Conservation (phyloP, 1,140 invertebrate genomes). For the Papilio polytes region DNA sequence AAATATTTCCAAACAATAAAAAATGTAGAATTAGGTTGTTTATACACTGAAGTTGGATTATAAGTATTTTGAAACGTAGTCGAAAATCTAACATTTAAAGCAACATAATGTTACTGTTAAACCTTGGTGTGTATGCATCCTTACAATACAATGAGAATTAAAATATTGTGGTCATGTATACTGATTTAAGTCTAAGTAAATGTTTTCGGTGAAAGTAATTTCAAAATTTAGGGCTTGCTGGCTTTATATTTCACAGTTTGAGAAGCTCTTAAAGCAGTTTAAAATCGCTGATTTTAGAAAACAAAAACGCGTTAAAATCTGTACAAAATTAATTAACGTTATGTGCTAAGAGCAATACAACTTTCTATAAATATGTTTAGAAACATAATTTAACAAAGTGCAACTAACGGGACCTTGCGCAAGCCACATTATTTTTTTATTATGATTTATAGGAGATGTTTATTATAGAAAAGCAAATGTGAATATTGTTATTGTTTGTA, state of each 20-base stretch:
- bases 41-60: neutral
- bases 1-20: neutral
- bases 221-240: neutral
- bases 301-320: neutral
- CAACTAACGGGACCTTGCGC: neutral
- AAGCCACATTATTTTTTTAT: neutral
- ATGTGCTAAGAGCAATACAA: neutral
- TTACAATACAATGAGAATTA: neutral
- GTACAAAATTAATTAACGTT: too few relatives aligned
- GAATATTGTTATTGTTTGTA: slow-evolving; percentile 37
- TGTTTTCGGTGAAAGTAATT: neutral
- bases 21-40: neutral
- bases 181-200: neutral
- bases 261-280: neutral
- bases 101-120: neutral
- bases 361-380: neutral
- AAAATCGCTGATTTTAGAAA: neutral
- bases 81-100: neutral
- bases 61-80: neutral
- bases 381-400: neutral
- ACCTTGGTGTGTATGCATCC: neutral
- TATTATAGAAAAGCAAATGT: slow-evolving; percentile 23
- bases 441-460: neutral
- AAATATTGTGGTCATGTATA: neutral
- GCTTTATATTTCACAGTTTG: neutral